These are phyloP conservation scores for Panulirus ornatus DNA, from an alignment of 1,140 invertebrate species.

Conservation along the genomic window DNA sequence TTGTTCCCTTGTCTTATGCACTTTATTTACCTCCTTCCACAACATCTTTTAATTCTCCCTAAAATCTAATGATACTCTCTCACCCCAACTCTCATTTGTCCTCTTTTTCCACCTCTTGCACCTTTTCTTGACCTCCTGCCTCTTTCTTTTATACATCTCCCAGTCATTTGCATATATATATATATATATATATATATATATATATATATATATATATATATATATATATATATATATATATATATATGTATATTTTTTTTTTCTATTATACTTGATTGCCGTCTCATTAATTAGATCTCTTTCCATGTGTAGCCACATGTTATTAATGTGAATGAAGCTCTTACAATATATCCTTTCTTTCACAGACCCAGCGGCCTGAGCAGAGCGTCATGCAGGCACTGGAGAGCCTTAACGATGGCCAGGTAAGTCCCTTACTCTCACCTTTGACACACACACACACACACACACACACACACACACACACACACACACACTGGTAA, in stretches of 20 bases:
- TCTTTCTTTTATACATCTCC: too few relatives aligned
- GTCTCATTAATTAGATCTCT: not conserved
- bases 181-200: slow-evolving; percentile 27
- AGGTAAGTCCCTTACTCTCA: slow-evolving; percentile 80
- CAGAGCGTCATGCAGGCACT: slow-evolving; percentile 96
- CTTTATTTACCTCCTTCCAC: too few relatives aligned
- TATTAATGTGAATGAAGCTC: too few relatives aligned
- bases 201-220: slow-evolving; percentile 24
- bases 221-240: slow-evolving; percentile 36
- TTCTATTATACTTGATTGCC: not conserved
- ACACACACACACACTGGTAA: not conserved
- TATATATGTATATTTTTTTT: too few relatives aligned
- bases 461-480: not conserved
- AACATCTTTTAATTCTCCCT: too few relatives aligned
- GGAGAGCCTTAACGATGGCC: slow-evolving; percentile 94
- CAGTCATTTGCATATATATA: too few relatives aligned
- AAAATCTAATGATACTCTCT: too few relatives aligned
- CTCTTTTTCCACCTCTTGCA: too few relatives aligned
- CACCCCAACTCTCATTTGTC: too few relatives aligned
- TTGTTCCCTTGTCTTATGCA: too few relatives aligned
- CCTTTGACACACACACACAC: not conserved
- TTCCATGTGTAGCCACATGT: too few relatives aligned
- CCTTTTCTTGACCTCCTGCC: too few relatives aligned
- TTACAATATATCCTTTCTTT: slow-evolving; percentile 78
- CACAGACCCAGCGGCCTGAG: slow-evolving; percentile 92